Evolutionary conservation across 2,888 invertebrate genomes (phyloP).

Genomic region (Sclerodermus sp.): DNA sequence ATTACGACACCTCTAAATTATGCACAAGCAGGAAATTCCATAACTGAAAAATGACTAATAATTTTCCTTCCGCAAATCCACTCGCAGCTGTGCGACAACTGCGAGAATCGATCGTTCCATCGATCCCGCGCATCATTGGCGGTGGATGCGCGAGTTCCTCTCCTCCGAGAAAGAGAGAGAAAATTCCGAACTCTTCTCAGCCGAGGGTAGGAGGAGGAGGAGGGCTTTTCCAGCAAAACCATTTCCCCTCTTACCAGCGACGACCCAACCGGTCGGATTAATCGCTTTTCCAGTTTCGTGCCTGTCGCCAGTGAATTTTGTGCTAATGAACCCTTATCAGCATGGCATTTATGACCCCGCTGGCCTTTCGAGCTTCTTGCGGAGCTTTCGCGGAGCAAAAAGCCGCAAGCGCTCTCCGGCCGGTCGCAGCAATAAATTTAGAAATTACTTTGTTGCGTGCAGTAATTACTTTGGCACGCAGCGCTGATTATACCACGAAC

Average conservation of each 20-base stretch:
- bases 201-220: too few species aligned
- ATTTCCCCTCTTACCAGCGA: too few species aligned
- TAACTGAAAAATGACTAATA: slow-evolving; percentile 21
- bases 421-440: background rate
- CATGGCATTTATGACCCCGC: background rate
- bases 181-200: too few species aligned
- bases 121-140: too few species aligned
- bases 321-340: background rate
- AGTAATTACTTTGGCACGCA: slow-evolving; percentile 4
- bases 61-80: slow-evolving; percentile 1
- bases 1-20: slow-evolving; percentile 35
- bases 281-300: background rate
- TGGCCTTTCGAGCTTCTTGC: background rate
- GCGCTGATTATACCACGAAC: background rate
- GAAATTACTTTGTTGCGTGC: slow-evolving; percentile 3
- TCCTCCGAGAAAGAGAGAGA: too few species aligned
- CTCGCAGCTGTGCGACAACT: too few species aligned
- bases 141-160: too few species aligned
- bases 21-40: slow-evolving; percentile 12
- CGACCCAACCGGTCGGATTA: too few species aligned
- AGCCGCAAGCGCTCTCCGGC: background rate
- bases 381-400: background rate
- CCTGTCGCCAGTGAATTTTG: background rate
- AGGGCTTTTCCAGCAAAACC: too few species aligned
- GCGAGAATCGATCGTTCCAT: too few species aligned